These are phyloP conservation scores for Myiozetetes cayanensis DNA, from an alignment of 2,113 vertebrate genomes.

Conservation along the genomic window DNA sequence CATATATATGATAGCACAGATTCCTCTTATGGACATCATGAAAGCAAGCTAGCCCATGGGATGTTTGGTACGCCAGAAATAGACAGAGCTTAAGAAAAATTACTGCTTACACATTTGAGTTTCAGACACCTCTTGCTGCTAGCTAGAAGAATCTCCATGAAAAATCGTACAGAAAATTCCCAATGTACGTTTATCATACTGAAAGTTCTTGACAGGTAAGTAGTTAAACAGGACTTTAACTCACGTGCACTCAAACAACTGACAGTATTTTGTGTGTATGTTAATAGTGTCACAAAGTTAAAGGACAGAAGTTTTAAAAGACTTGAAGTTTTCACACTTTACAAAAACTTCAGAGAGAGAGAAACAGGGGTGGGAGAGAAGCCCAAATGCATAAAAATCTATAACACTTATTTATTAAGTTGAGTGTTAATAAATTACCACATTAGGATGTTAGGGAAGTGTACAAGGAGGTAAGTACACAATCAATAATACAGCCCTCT, in stretches of 20 bases:
- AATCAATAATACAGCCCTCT: not conserved
- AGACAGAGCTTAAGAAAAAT: not conserved
- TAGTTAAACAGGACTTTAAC: not conserved
- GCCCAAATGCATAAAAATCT: not conserved
- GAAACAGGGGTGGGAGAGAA: not conserved
- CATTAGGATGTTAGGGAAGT: not conserved
- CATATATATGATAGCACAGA: not conserved
- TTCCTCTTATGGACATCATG: not conserved
- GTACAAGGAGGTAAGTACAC: not conserved
- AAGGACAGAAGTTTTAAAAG: not conserved
- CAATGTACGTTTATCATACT: not conserved
- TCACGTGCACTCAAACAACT: not conserved
- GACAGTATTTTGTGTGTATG: not conserved
- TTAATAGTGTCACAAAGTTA: not conserved
- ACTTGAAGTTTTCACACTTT: not conserved
- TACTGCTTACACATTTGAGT: not conserved
- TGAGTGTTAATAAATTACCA: not conserved
- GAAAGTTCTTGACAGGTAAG: not conserved
- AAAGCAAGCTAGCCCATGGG: not conserved
- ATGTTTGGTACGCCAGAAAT: not conserved
- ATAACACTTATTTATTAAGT: not conserved
- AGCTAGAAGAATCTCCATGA: not conserved
- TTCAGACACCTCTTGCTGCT: not conserved
- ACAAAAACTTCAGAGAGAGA: not conserved
- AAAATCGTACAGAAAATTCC: not conserved